Percentiles rank a stretch among this genome's conserved stretches.
These are phyloP conservation scores for Anthopleura xanthogrammica DNA, from an alignment of 92 coral and sea anemone genomes.

Conservation along the genomic window DNA sequence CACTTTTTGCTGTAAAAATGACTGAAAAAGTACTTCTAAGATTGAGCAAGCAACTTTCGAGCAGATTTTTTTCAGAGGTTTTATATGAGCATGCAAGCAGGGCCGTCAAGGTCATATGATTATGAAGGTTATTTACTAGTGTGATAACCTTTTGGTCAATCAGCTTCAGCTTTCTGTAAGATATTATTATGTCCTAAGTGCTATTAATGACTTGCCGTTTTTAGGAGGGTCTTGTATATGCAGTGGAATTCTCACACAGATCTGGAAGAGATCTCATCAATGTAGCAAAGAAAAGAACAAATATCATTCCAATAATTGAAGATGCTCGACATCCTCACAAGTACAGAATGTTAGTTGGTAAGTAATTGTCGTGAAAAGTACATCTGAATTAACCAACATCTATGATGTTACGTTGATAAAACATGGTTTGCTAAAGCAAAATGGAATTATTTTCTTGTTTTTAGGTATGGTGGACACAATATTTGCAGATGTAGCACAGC, in stretches of 20 bases:
- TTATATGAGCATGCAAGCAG: too few species aligned
- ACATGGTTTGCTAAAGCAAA: background rate
- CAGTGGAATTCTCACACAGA: conserved; percentile 99
- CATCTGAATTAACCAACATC: background rate
- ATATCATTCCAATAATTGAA: conserved; percentile 97
- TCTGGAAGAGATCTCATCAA: conserved; percentile 97
- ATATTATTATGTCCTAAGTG: too few species aligned
- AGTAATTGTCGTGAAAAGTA: conserved; percentile 16
- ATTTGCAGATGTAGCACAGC: conserved; percentile 99
- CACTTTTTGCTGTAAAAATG: too few species aligned
- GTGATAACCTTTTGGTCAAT: too few species aligned
- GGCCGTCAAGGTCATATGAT: too few species aligned
- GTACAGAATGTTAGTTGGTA: conserved; percentile 98
- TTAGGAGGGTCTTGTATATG: conserved; percentile 99
- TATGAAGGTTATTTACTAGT: too few species aligned
- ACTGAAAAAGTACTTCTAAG: too few species aligned
- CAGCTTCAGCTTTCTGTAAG: too few species aligned
- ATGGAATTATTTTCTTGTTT: background rate
- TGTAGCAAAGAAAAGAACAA: conserved; percentile 99
- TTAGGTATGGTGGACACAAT: conserved; percentile 98
- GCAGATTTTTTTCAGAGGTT: too few species aligned
- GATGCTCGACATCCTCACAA: conserved; percentile 99
- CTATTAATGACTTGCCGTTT: background rate
- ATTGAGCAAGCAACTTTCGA: too few species aligned
- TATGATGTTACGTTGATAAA: background rate